These are phyloP conservation scores for Notoglanidium macrostoma DNA, from an alignment of 2,797 vertebrate genomes.

Conservation along the genomic window DNA sequence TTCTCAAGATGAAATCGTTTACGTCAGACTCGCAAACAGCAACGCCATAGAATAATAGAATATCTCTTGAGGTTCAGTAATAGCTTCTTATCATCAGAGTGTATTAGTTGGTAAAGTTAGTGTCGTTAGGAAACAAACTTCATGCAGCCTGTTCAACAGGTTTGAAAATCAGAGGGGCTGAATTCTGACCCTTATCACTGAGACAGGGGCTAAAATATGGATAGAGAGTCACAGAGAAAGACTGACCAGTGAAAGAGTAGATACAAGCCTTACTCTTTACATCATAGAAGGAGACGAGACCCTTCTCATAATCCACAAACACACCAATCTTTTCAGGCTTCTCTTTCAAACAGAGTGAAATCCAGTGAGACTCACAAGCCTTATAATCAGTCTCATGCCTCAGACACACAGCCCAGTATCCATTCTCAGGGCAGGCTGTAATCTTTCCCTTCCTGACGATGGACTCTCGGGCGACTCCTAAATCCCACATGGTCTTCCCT, in stretches of 20 bases:
- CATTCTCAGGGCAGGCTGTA: slow-evolving; percentile 48
- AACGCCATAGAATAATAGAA: background rate
- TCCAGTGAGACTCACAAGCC: slow-evolving; percentile 37
- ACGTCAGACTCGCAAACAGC: background rate
- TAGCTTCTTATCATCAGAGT: background rate
- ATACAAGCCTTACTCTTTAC: background rate
- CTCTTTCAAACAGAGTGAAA: slow-evolving; percentile 25
- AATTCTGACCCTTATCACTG: background rate
- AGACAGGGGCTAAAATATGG: slow-evolving; percentile 15
- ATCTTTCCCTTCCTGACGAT: slow-evolving; percentile 49
- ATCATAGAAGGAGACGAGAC: background rate
- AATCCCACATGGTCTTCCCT: slow-evolving; percentile 58
- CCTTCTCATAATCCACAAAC: slow-evolving; percentile 27
- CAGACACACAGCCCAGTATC: slow-evolving; percentile 59
- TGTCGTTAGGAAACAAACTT: background rate
- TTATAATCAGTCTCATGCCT: slow-evolving; percentile 57
- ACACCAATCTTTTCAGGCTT: slow-evolving; percentile 37
- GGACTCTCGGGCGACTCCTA: slow-evolving; percentile 59
- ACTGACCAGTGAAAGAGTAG: background rate
- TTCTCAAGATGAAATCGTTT: background rate
- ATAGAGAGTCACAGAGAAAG: slow-evolving; percentile 1
- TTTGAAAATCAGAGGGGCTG: slow-evolving; percentile 4
- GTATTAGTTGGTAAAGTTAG: background rate
- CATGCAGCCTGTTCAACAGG: background rate
- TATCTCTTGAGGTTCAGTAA: background rate